These are phyloP conservation scores for Otocyon megalotis DNA, from an alignment of 2,113 vertebrate genomes.

Conservation along the genomic window DNA sequence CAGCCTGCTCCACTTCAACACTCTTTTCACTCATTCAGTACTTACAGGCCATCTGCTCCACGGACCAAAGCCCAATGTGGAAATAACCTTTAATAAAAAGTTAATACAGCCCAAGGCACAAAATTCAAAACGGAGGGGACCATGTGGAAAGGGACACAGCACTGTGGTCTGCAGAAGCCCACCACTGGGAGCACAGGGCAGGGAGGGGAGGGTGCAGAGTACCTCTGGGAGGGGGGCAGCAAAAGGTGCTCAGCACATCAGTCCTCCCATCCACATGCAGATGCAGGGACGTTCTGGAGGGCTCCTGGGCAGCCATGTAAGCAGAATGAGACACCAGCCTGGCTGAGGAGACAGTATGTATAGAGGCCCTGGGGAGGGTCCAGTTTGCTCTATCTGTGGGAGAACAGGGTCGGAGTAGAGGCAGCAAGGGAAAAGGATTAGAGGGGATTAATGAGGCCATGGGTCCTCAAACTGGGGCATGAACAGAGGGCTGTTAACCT, in stretches of 20 bases:
- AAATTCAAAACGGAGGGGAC: not conserved
- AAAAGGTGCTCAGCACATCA: not conserved
- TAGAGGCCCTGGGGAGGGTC: not conserved
- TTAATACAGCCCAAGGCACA: not conserved
- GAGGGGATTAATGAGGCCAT: not conserved
- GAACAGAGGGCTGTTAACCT: not conserved
- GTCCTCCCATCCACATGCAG: not conserved
- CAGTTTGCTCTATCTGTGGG: not conserved
- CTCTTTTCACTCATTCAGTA: not conserved
- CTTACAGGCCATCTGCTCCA: not conserved
- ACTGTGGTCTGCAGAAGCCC: not conserved
- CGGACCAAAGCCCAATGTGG: not conserved
- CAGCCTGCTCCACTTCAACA: not conserved
- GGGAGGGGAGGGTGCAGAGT: not conserved
- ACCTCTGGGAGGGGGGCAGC: no score
- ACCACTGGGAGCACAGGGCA: not conserved
- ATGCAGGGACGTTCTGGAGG: not conserved
- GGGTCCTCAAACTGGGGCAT: not conserved
- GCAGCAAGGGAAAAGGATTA: not conserved
- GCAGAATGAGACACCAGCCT: not conserved
- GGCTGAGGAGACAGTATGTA: not conserved
- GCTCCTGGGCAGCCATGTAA: not conserved
- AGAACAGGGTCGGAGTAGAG: not conserved
- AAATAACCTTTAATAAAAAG: not conserved
- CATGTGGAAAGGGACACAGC: not conserved